Conservation (phyloP, 2,888 invertebrate species). For the Byasa hedistus region DNA sequence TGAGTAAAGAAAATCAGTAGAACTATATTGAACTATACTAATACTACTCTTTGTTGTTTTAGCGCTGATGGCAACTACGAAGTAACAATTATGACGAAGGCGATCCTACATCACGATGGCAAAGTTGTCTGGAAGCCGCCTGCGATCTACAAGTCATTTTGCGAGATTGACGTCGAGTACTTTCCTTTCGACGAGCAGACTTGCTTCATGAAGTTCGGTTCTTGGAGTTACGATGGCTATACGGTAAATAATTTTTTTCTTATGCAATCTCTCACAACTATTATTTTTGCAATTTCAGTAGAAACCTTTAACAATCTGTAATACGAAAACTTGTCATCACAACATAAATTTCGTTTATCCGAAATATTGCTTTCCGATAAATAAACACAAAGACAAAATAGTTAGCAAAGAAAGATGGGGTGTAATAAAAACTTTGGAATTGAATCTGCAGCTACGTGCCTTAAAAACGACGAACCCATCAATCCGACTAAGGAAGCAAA, state of each 20-base stretch:
- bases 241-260: conserved; percentile 82
- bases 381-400: conserved; percentile 52
- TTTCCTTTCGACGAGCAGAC: conserved; percentile 97
- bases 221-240: conserved; percentile 97
- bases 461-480: conserved; percentile 50
- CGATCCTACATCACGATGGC: conserved; percentile 94
- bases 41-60: conserved; percentile 2
- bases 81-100: conserved; percentile 98
- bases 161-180: conserved; percentile 96
- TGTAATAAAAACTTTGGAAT: conserved; percentile 46
- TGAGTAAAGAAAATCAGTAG: too few relatives aligned
- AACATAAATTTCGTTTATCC: neutral
- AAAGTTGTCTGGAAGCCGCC: conserved; percentile 98
- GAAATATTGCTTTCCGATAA: conserved; percentile 40
- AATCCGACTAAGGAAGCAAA: conserved; percentile 62
- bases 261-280: too few relatives aligned
- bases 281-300: too few relatives aligned
- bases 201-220: conserved; percentile 97
- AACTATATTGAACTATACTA: neutral
- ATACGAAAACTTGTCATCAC: neutral
- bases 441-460: conserved; percentile 53
- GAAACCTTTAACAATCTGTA: neutral
- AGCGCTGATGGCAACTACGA: conserved; percentile 99
- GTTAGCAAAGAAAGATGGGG: conserved; percentile 36
- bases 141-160: conserved; percentile 98